These are phyloP conservation scores for Cephus pygmeus DNA, from an alignment of 2,888 invertebrate genomes.

Conservation along the genomic window DNA sequence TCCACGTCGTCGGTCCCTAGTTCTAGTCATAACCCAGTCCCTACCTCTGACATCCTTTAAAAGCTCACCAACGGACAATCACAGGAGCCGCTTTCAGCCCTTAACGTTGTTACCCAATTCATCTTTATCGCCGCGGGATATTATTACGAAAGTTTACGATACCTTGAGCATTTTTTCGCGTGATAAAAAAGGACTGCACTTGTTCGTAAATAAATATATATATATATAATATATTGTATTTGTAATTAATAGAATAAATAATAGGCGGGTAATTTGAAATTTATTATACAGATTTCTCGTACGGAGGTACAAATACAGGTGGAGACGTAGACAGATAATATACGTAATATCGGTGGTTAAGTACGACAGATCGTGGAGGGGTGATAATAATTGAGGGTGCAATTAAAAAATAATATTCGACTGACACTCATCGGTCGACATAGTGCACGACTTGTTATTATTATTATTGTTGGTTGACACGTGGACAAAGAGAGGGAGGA, in stretches of 20 bases:
- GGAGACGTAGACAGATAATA: neutral
- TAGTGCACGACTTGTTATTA: neutral
- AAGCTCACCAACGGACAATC: neutral
- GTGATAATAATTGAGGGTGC: neutral
- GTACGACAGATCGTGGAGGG: neutral
- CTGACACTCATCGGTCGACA: neutral
- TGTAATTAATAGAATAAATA: slow-evolving; percentile 3
- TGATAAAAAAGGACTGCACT: neutral
- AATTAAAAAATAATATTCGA: neutral
- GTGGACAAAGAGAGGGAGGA: neutral
- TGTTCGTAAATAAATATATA: neutral
- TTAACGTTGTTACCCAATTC: neutral
- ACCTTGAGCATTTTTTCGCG: neutral
- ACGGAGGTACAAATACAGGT: neutral
- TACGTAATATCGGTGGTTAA: neutral
- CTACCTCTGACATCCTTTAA: neutral
- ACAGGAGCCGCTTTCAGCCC: neutral
- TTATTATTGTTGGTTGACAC: neutral
- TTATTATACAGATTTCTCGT: neutral
- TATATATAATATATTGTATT: slow-evolving; percentile 2
- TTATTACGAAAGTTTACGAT: neutral
- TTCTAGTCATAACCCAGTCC: neutral
- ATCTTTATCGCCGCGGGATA: neutral
- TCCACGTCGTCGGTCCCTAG: neutral
- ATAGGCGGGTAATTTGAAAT: neutral